Percentiles rank a stretch among this genome's conserved stretches.
Conservation (phyloP, 2,888 invertebrate species). For the Dastarcus helophoroides region DNA sequence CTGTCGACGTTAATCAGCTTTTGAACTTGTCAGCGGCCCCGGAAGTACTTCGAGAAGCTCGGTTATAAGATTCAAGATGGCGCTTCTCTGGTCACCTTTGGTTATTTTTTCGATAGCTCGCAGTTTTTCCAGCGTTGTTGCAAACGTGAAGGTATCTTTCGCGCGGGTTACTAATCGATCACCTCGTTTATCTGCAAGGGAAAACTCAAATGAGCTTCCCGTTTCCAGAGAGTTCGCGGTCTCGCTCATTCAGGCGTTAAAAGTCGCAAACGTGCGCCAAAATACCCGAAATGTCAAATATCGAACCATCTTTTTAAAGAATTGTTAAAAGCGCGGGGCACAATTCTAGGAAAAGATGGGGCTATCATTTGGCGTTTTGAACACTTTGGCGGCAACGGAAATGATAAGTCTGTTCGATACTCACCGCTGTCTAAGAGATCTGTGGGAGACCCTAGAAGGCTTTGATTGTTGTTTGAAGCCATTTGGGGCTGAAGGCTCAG, state of each 20-base stretch:
- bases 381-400: no score
- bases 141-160: no score
- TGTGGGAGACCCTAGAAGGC: constrained; percentile 7
- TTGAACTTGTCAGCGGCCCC: constrained; percentile 53
- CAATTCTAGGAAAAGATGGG: no score
- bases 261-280: no score
- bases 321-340: no score
- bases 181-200: constrained; percentile 35
- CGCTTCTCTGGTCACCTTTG: constrained; percentile 30
- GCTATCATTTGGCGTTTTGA: no score
- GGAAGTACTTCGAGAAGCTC: constrained; percentile 28
- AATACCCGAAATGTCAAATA: no score
- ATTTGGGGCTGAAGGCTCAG: constrained; percentile 16
- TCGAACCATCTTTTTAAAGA: no score
- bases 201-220: constrained; percentile 37
- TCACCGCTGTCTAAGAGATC: constrained; percentile 13
- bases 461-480: constrained; percentile 14
- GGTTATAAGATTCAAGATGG: constrained; percentile 16
- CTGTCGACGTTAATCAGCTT: constrained; percentile 47
- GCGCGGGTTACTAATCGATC: no score
- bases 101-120: constrained; percentile 26
- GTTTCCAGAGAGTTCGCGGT: constrained; percentile 4
- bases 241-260: constrained; percentile 4
- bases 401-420: constrained; percentile 7
- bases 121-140: constrained; percentile 10